Evolutionary conservation across 2,888 invertebrate species (phyloP), one percentile per base, ranked within the genome.

Genomic region (Mythimna vitellina): DNA sequence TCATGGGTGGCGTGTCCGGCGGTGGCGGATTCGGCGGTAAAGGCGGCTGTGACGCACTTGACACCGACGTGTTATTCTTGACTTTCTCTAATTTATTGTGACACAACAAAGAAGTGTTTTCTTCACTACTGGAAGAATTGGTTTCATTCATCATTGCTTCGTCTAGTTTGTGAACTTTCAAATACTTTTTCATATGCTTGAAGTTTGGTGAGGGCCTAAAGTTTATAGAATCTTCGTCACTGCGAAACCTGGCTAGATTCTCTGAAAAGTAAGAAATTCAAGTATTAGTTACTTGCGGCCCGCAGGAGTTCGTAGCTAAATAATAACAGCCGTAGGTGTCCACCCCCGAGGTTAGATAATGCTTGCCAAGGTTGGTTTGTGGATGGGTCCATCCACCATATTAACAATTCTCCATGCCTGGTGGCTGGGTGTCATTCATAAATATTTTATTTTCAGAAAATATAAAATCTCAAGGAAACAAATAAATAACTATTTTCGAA

Each of bases 181-280:
- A 83, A 77, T 92, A 93, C 62, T 51, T 51, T 51, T 95, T 94
- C 80, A 90, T 95, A 51, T 93, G 92, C 84, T 91, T 93, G 62
- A 93, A 93, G 76, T 93, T 93, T 32, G 91, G 92, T 1, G 92
- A 93, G n/a, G 93, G 90, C 25, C 89, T 87, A 80, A 51, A 51
- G n/a, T 90, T 90, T 54, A 93, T 89, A 20, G 80, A 80, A 38
- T 92, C 89, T 73, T 92, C 92, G 78, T 92, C 89, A 70, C 87
- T 88, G 1, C 35, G 64, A 46, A 67, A 63, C 9, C 66, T 62
- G 0, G 67, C 22, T 58, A 32, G 49, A 58, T 62, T 73, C n/a
- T 65, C 84, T 84, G 38, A 65, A 84, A 80, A 57, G n/a, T 1
- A 7, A 51, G 9, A 3, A n/a, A 51, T 51, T 51, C 9, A n/a